Evolutionary conservation across 2,797 vertebrate species (phyloP), one percentile per base, ranked within the genome.

Genomic region (Pipistrellus pipistrellus): DNA sequence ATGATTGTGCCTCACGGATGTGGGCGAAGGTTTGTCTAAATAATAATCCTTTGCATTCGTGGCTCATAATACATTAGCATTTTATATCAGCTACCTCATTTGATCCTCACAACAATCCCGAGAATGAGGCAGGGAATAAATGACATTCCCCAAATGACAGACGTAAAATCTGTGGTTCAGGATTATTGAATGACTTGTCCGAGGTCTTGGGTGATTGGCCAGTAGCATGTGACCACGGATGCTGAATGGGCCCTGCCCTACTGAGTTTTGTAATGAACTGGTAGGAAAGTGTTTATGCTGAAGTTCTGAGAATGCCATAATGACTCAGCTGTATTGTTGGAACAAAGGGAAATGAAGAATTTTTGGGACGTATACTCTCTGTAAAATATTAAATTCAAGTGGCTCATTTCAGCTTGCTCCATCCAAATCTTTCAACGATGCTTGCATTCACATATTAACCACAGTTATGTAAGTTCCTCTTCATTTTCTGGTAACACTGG

Each of bases 321-420:
- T 32, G 23, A 83, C 20, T 94, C 73, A 27, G 27, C 48, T 92
- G 10, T 90, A 68, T 17, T 23, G 15, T 6, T 44, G 38, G 41
- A 62, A 80, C 51, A 68, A 83, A 88, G 20, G 15, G 15, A 68
- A 84, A 25, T 20, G 46, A 64, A 80, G 17, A 80, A 66, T 48
- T 71, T 46, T 44, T 69, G 71, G 84, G 80, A 46, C 12, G 57
- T 64, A 38, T 11, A 51, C 10, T 44, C 46, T 44, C 7, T 2
- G 17, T 55, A 76, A 91, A 77, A 82, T 32, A 81, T 75, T 72
- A 86, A 93, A 85, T 25, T 71, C 64, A 59, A 25, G 48, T 14
- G 35, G 44, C 46, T 90, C 41, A 32, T 69, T 85, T 86, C 59
- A 76, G 35, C 38, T 4, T 90, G 35, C 23, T 57, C 21, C 53